A percentile compares a stretch with the other conserved stretches of the same genome.
Conservation (phyloP, 2,113 vertebrate genomes). For the Charadrius vociferus region DNA sequence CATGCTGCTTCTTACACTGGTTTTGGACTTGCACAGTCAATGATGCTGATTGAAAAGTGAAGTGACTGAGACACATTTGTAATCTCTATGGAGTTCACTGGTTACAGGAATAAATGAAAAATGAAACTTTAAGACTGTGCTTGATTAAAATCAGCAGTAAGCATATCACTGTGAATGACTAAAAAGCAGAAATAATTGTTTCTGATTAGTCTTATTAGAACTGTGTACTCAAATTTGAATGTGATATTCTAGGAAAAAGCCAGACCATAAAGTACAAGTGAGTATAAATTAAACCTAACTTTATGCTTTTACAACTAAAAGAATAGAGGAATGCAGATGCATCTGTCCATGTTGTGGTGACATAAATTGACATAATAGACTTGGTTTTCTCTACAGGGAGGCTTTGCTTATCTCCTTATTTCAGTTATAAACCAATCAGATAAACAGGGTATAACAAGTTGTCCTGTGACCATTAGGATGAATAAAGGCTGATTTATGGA, state of each 20-base stretch:
- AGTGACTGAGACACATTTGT: background rate
- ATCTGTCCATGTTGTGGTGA: background rate
- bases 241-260: background rate
- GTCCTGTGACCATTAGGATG: background rate
- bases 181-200: background rate
- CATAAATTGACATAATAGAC: background rate
- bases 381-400: background rate
- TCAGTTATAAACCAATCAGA: background rate
- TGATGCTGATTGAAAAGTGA: background rate
- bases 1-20: background rate
- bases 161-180: background rate
- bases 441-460: background rate
- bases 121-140: background rate
- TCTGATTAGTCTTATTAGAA: background rate
- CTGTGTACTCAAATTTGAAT: background rate
- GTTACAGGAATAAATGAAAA: background rate
- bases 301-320: background rate
- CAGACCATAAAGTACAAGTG: background rate
- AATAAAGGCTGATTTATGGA: background rate
- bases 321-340: background rate
- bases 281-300: background rate
- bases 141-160: background rate
- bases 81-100: background rate
- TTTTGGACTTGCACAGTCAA: background rate
- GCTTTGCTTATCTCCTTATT: background rate